Percentiles rank a stretch among this genome's conserved stretches.
phyloP scores from a whole-genome alignment of 2,113 vertebrate genomes.

The Elephas maximus region DNA sequence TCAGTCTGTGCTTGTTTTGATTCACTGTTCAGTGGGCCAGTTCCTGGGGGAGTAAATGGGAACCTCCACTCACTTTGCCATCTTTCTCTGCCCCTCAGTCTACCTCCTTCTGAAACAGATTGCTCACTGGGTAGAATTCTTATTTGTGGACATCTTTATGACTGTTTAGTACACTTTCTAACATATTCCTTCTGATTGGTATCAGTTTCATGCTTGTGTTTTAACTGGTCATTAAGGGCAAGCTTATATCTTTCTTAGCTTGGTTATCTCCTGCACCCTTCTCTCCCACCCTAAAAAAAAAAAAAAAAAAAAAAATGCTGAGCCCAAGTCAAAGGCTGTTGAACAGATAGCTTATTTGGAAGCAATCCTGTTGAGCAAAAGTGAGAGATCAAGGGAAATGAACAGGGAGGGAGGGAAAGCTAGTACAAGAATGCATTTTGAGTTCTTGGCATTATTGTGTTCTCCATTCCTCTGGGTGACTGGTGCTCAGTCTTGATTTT shows the following conservation, averaged over 20 bases:
- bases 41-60: no score
- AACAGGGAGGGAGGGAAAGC: not conserved
- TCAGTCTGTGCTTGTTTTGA: no score
- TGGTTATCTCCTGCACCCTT: not conserved
- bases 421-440: not conserved
- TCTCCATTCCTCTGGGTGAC: not conserved
- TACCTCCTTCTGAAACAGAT: not conserved
- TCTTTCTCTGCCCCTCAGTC: not conserved
- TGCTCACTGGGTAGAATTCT: not conserved
- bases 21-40: no score
- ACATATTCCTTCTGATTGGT: not conserved
- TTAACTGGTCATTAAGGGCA: slow-evolving; percentile 20
- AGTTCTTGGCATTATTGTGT: not conserved
- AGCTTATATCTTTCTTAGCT: not conserved
- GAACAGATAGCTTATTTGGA: not conserved
- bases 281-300: no score
- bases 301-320: not conserved
- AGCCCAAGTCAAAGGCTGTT: not conserved
- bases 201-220: not conserved
- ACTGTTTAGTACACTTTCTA: slow-evolving; percentile 44
- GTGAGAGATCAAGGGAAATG: not conserved
- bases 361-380: not conserved
- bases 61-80: no score
- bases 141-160: not conserved
- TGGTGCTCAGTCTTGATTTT: not conserved